Evolutionary conservation across 2,888 invertebrate genomes (phyloP), one percentile per base, ranked within the genome.

Genomic region (Drosophila peninsularis): DNA sequence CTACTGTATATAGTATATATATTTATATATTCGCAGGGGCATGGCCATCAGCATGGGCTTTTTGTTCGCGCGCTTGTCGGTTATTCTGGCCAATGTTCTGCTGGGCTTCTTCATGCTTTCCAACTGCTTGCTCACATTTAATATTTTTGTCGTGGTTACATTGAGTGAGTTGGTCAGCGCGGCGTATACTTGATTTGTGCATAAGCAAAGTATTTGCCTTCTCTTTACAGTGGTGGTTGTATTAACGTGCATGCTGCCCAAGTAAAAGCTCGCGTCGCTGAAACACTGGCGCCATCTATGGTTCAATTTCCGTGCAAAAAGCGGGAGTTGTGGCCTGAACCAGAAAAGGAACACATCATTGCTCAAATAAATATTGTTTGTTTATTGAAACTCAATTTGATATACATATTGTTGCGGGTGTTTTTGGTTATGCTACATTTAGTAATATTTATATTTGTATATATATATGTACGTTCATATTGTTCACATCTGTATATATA

Each of bases 331-430:
- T n/a, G n/a, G n/a, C n/a, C n/a, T n/a, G n/a, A n/a, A n/a, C n/a
- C n/a, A n/a, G n/a, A n/a, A n/a, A n/a, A n/a, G n/a, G n/a, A 44
- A 42, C 10, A 27, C 24, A 27, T n/a, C n/a, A 19, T 0, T 19
- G 52, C 70, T 61, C 76, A 83, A 87, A 80, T 84, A 72, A 82
- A 84, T 87, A 85, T 82, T 65, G 76, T 73, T 69, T 75, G 62
- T 85, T 85, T 88, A 88, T 85, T 85, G 85, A 85, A 85, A 88
- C 88, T 85, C 85, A 88, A 82, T 79, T 88, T 73, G 82, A 85
- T 82, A 84, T 84, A 86, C 79, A 83, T 84, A 77, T 75, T 79
- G 63, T 73, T 79, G 58, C 60, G 63, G 61, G 32, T 73, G 56
- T 65, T 52, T 36, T 60, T 50, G 67, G 54, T 67, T 63, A 75